Conservation (phyloP, 2,797 vertebrate species). For the Ceyx erithaca region DNA sequence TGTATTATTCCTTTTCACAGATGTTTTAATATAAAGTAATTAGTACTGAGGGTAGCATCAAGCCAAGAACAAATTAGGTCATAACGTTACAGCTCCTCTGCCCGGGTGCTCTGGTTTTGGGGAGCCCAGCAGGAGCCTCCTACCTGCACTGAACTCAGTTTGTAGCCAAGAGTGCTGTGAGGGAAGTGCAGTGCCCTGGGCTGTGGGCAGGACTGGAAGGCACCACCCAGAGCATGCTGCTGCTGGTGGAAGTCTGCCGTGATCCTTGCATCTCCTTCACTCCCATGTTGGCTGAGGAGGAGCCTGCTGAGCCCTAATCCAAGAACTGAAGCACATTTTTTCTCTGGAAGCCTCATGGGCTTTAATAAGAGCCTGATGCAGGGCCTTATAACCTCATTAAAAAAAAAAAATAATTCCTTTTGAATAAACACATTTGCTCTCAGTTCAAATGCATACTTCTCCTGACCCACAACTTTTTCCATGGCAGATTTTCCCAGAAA, state of each 20-base stretch:
- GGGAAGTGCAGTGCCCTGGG: accelerated
- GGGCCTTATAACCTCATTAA: neutral
- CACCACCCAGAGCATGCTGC: neutral
- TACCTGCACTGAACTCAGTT: neutral
- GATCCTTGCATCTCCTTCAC: accelerated
- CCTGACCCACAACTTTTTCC: neutral
- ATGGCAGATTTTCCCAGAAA: neutral
- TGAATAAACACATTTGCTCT: neutral
- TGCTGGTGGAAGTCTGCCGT: neutral
- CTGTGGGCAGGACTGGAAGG: accelerated
- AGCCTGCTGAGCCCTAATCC: neutral
- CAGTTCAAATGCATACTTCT: neutral
- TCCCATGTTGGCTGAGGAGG: neutral
- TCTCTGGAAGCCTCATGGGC: neutral
- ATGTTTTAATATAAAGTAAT: neutral
- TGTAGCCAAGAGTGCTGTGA: accelerated
- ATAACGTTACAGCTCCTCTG: neutral
- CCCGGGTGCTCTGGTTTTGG: neutral
- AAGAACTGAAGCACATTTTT: neutral
- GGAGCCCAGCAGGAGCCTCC: neutral
- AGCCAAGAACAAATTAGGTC: neutral
- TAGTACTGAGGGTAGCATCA: neutral
- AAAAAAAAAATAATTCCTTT: neutral
- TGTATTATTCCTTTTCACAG: neutral
- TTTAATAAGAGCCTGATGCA: neutral